These are phyloP conservation scores for Megalopta genalis DNA, from an alignment of 1,140 invertebrate genomes.

Conservation along the genomic window DNA sequence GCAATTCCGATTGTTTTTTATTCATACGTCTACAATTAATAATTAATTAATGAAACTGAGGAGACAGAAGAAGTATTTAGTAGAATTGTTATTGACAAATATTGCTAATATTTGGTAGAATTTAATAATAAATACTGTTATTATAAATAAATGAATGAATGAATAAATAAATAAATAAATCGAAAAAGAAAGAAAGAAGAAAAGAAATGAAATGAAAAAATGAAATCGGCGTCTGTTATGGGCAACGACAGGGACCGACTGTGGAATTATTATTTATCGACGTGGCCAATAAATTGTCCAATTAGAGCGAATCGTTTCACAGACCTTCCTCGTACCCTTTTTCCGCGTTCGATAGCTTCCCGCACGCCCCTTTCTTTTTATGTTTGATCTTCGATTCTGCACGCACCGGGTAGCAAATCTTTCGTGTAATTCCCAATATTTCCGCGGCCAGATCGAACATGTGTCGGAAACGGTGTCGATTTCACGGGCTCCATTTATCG, in stretches of 20 bases:
- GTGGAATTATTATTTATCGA: constrained; percentile 46
- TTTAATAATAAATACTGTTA: too few relatives aligned
- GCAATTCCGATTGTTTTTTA: too few relatives aligned
- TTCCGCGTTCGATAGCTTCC: constrained; percentile 44
- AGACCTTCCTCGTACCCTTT: constrained; percentile 62
- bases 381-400: constrained; percentile 79
- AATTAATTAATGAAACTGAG: too few relatives aligned
- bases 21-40: too few relatives aligned
- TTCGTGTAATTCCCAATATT: constrained; percentile 78
- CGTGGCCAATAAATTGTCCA: constrained; percentile 74
- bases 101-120: too few relatives aligned
- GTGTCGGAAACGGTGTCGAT: constrained; percentile 68
- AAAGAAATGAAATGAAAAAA: too few relatives aligned
- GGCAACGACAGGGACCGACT: constrained; percentile 3
- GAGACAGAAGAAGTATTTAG: too few relatives aligned
- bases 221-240: neutral
- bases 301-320: constrained; percentile 73
- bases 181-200: too few relatives aligned
- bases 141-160: too few relatives aligned
- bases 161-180: too few relatives aligned
- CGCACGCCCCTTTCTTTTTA: constrained; percentile 50
- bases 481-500: constrained; percentile 71
- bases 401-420: constrained; percentile 74
- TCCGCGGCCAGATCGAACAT: constrained; percentile 58
- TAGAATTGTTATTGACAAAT: too few relatives aligned